These are phyloP conservation scores for Thaumetopoea pityocampa DNA, from an alignment of 1,140 invertebrate genomes.

Conservation along the genomic window DNA sequence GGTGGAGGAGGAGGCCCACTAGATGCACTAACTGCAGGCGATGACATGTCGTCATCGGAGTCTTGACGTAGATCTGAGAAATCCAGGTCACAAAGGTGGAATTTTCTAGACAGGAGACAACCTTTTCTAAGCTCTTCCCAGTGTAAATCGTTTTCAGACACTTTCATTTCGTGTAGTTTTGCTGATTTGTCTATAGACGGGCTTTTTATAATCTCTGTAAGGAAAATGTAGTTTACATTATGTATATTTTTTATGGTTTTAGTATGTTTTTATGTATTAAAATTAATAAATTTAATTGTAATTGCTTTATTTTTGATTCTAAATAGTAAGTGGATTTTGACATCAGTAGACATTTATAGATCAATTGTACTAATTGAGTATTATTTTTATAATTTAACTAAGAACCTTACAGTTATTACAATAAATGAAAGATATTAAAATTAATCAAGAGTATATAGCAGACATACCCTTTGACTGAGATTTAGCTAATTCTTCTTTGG, in stretches of 20 bases:
- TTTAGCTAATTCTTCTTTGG: constrained; percentile 92
- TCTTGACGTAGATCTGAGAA: constrained; percentile 94
- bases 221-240: too few species aligned
- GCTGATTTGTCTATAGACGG: constrained; percentile 79
- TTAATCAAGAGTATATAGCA: background rate
- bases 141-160: constrained; percentile 94
- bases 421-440: background rate
- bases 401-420: too few species aligned
- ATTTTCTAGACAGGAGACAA: constrained; percentile 86
- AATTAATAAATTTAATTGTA: too few species aligned
- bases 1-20: constrained; percentile 86
- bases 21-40: constrained; percentile 78
- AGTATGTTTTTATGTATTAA: too few species aligned
- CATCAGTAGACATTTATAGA: too few species aligned
- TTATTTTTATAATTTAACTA: too few species aligned
- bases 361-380: too few species aligned
- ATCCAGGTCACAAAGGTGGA: constrained; percentile 96
- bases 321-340: too few species aligned
- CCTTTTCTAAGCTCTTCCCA: constrained; percentile 93
- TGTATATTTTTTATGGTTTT: too few species aligned
- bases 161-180: constrained; percentile 84
- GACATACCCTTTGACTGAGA: constrained; percentile 84
- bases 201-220: constrained; percentile 80
- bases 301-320: too few species aligned
- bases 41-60: constrained; percentile 81